These are phyloP conservation scores for Exocentrus adspersus DNA, from an alignment of 2,888 invertebrate species.

Conservation along the genomic window DNA sequence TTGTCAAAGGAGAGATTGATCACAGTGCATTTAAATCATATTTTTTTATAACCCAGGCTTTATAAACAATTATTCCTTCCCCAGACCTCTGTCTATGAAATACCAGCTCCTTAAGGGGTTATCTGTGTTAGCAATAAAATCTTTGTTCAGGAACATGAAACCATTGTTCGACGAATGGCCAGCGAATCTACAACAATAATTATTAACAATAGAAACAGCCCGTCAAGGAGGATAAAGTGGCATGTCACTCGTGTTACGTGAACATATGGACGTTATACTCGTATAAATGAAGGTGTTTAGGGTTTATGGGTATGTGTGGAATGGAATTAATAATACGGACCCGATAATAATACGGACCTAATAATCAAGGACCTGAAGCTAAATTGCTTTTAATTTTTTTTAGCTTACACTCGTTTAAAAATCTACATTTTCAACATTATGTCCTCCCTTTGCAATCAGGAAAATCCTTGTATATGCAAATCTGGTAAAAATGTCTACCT, in stretches of 20 bases:
- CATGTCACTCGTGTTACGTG: conserved; percentile 26
- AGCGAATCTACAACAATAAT: conserved; percentile 8
- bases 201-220: conserved; percentile 40
- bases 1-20: too few relatives aligned
- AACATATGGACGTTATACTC: conserved; percentile 21
- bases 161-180: conserved; percentile 26
- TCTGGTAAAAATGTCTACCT: not conserved
- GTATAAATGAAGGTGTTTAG: not conserved
- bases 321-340: not conserved
- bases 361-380: not conserved
- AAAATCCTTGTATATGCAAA: not conserved
- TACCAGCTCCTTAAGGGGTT: not conserved
- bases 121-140: conserved; percentile 25
- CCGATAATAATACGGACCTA: not conserved
- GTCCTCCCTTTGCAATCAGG: not conserved
- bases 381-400: too few relatives aligned
- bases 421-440: too few relatives aligned
- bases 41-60: too few relatives aligned
- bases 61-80: too few relatives aligned
- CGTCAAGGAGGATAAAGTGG: conserved; percentile 31
- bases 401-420: too few relatives aligned
- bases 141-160: conserved; percentile 12
- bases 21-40: too few relatives aligned
- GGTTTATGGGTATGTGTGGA: not conserved
- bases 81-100: too few relatives aligned